Percentiles rank a stretch among this genome's conserved stretches.
Conservation (phyloP, 1,140 invertebrate species). For the Caenorhabditis briggsae region DNA sequence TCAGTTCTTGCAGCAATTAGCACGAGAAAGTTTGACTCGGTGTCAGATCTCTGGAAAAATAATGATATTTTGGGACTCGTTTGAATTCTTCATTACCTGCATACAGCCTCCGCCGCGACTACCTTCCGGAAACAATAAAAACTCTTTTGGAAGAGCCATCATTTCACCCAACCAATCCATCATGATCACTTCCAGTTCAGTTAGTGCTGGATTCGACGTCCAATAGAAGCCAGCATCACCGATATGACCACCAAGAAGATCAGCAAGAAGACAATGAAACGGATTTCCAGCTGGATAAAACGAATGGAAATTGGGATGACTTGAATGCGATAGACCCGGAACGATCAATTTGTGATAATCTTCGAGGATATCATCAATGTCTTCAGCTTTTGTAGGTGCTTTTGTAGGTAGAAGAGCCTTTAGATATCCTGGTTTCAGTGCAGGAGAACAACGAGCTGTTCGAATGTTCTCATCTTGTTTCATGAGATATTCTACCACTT, state of each 20-base stretch:
- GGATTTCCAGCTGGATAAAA: slow-evolving; percentile 38
- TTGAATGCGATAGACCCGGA: slow-evolving; percentile 34
- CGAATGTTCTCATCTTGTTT: slow-evolving; percentile 38
- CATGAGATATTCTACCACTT: slow-evolving; percentile 42
- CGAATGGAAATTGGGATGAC: slow-evolving; percentile 40
- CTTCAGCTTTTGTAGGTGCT: slow-evolving; percentile 34
- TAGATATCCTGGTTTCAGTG: slow-evolving; percentile 31
- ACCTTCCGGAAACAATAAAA: slow-evolving; percentile 25
- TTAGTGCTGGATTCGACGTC: slow-evolving; percentile 30
- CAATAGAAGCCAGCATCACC: slow-evolving; percentile 47
- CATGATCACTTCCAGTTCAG: slow-evolving; percentile 34
- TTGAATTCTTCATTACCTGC: background rate
- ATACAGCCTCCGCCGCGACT: slow-evolving; percentile 36
- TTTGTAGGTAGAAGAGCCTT: slow-evolving; percentile 24
- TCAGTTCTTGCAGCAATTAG: slow-evolving; percentile 32
- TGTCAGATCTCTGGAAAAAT: slow-evolving; percentile 26
- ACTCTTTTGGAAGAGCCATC: slow-evolving; percentile 42
- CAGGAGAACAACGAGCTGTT: slow-evolving; percentile 21
- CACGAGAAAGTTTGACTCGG: slow-evolving; percentile 28
- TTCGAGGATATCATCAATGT: slow-evolving; percentile 33
- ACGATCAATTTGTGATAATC: slow-evolving; percentile 33
- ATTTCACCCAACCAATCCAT: slow-evolving; percentile 53
- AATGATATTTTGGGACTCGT: background rate
- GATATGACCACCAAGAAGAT: slow-evolving; percentile 35
- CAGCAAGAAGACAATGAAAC: slow-evolving; percentile 44